Conservation (phyloP, 2,888 invertebrate species). For the Aphodius granarius region DNA sequence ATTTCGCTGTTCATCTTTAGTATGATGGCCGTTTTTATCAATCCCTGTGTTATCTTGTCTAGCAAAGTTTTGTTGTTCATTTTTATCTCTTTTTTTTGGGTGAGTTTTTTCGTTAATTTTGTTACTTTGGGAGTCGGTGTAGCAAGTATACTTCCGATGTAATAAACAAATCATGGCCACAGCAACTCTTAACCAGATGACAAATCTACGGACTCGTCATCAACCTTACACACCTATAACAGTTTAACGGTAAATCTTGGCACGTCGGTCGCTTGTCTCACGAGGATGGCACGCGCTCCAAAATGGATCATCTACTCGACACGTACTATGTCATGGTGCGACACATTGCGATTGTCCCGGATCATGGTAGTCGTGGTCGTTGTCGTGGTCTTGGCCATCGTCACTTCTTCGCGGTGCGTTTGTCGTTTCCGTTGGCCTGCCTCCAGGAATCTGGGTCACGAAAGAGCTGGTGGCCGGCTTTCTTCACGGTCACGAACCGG, state of each 20-base stretch:
- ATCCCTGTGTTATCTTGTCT: too few species aligned
- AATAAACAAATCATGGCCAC: background rate
- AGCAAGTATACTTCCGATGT: background rate
- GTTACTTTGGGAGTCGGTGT: too few species aligned
- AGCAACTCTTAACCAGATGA: background rate
- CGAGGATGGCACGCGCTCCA: background rate
- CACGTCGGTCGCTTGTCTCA: background rate
- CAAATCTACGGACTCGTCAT: background rate
- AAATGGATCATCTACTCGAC: background rate
- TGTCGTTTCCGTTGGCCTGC: constrained; percentile 34
- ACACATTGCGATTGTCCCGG: background rate
- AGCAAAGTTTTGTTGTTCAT: too few species aligned
- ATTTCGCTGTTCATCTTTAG: too few species aligned
- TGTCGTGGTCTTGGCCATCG: constrained; percentile 1
- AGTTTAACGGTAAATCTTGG: background rate
- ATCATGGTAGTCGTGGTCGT: background rate
- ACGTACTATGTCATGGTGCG: background rate
- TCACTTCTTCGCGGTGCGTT: constrained; percentile 35
- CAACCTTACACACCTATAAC: background rate
- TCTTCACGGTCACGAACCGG: constrained; percentile 46
- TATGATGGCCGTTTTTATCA: too few species aligned
- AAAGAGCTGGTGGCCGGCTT: constrained; percentile 40
- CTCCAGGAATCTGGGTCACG: constrained; percentile 43
- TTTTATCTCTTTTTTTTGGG: background rate
- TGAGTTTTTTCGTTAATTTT: too few species aligned